Evolutionary conservation across 2,888 invertebrate species (phyloP).

Genomic region (Caenorhabditis wallacei): DNA sequence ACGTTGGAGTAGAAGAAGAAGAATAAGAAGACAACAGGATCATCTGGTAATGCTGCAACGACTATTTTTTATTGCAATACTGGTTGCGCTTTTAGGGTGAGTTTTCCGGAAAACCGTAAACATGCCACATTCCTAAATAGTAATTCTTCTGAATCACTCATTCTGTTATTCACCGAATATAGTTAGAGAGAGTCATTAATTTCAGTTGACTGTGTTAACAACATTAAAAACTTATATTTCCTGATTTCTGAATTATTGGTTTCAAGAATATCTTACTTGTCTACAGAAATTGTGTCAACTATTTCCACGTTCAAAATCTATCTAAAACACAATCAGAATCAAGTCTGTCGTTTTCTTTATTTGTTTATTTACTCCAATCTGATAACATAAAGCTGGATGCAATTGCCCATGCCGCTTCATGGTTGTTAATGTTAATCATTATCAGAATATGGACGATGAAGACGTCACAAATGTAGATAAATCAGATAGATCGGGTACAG

Average conservation of each 20-base stretch:
- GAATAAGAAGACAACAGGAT: conserved; percentile 26
- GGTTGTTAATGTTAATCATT: conserved; percentile 27
- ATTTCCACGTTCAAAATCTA: not conserved
- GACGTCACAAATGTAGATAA: not conserved
- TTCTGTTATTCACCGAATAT: too few relatives aligned
- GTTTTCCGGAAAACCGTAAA: not conserved
- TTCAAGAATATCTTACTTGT: too few relatives aligned
- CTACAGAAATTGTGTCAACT: too few relatives aligned
- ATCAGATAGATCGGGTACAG: too few relatives aligned
- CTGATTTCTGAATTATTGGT: too few relatives aligned
- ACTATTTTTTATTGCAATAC: conserved; percentile 17
- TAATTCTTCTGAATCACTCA: too few relatives aligned
- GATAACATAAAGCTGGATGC: conserved; percentile 20
- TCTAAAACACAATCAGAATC: conserved; percentile 1
- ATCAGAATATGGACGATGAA: not conserved
- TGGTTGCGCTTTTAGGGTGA: conserved; percentile 6
- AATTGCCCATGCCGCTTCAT: not conserved
- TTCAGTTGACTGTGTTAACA: too few relatives aligned
- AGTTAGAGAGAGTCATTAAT: too few relatives aligned
- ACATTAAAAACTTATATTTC: too few relatives aligned
- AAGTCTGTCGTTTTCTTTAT: conserved; percentile 4
- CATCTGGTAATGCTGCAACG: conserved; percentile 35
- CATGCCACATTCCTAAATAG: not conserved
- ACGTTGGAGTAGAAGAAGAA: conserved; percentile 4
- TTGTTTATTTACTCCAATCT: conserved; percentile 13